These are phyloP conservation scores for Papilio glaucus DNA, from an alignment of 1,140 invertebrate genomes.

Conservation along the genomic window DNA sequence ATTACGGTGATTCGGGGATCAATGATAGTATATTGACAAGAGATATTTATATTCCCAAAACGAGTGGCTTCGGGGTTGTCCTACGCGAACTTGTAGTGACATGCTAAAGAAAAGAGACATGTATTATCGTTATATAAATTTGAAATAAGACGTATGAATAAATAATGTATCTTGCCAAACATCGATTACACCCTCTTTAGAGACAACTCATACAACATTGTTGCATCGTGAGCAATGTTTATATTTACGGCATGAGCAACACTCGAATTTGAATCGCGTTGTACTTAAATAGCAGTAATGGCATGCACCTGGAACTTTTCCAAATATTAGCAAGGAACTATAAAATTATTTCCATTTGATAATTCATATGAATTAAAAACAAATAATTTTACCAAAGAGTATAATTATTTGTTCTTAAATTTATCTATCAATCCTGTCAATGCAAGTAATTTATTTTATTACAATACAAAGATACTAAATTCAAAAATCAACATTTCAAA, in stretches of 20 bases:
- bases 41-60: no score
- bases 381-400: no score
- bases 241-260: slow-evolving; percentile 27
- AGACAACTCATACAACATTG: slow-evolving; percentile 13
- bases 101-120: no score
- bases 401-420: no score
- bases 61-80: no score
- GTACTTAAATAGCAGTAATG: slow-evolving; percentile 3
- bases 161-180: slow-evolving; percentile 21
- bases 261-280: background rate
- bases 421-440: no score
- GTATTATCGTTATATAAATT: slow-evolving; percentile 5
- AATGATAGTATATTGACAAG: no score
- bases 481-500: no score
- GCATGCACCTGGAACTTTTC: slow-evolving; percentile 6
- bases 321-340: slow-evolving; percentile 23
- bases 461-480: no score
- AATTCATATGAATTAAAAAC: background rate
- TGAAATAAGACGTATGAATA: slow-evolving; percentile 5
- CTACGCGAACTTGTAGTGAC: no score
- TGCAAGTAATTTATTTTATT: no score
- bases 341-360: background rate
- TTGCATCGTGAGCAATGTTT: slow-evolving; percentile 19
- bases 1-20: no score
- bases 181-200: slow-evolving; percentile 1